These are phyloP conservation scores for Takifugu bimaculatus DNA, from an alignment of 2,113 vertebrate species.

Conservation along the genomic window DNA sequence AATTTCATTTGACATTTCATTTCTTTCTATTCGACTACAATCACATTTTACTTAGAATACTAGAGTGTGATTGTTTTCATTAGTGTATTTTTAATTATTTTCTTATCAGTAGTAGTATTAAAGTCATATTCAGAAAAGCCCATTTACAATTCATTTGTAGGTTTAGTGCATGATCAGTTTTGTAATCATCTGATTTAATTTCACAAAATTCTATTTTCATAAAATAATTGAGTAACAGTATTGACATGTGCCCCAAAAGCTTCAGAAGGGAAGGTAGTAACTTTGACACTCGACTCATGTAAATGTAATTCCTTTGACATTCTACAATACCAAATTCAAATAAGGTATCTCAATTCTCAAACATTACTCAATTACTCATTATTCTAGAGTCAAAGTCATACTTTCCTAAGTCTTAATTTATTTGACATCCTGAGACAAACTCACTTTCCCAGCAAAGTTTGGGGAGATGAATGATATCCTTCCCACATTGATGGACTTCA, in stretches of 20 bases:
- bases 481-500: conserved; percentile 56
- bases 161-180: conserved; percentile 71
- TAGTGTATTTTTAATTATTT: neutral
- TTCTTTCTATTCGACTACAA: no score
- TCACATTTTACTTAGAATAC: no score
- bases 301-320: no score
- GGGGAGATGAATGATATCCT: conserved; percentile 47
- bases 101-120: conserved; percentile 13
- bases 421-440: conserved; percentile 30
- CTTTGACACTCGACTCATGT: no score
- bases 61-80: neutral
- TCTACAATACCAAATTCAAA: no score
- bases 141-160: conserved; percentile 29
- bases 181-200: conserved; percentile 34
- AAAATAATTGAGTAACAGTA: conserved; percentile 44
- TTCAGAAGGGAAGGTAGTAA: conserved; percentile 32
- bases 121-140: neutral
- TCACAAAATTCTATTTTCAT: conserved; percentile 39
- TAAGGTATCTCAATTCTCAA: neutral
- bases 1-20: no score
- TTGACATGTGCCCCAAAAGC: conserved; percentile 57
- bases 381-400: no score
- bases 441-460: conserved; percentile 60
- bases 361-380: no score
- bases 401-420: neutral